These are phyloP conservation scores for Drymonia ruficornis DNA, from an alignment of 2,888 invertebrate genomes.

Conservation along the genomic window DNA sequence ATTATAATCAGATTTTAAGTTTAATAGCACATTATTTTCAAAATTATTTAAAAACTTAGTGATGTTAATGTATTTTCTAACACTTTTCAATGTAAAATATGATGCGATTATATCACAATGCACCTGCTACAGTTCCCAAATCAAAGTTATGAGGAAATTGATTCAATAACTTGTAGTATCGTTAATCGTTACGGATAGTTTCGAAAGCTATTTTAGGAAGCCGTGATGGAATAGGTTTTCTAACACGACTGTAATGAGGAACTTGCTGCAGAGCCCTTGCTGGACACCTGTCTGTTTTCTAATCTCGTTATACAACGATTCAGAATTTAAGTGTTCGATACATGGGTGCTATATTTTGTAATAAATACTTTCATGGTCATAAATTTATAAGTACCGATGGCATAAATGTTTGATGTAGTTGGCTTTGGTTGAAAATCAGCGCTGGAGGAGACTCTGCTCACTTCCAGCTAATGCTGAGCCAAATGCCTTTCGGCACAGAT, in stretches of 20 bases:
- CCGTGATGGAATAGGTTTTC: conserved; percentile 49
- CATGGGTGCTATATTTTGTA: too few species aligned
- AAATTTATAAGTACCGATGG: too few species aligned
- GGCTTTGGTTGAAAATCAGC: too few species aligned
- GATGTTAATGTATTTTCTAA: background rate
- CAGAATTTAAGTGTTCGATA: too few species aligned
- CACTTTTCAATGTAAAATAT: conserved; percentile 3
- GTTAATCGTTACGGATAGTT: background rate
- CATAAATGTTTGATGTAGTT: too few species aligned
- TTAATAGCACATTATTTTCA: background rate
- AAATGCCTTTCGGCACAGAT: too few species aligned
- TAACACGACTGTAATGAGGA: conserved; percentile 72
- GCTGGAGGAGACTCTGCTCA: too few species aligned
- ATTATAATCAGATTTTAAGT: conserved; percentile 6
- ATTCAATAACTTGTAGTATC: conserved; percentile 1
- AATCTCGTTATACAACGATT: background rate
- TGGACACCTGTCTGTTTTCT: conserved; percentile 60
- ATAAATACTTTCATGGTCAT: too few species aligned
- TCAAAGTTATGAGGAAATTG: background rate
- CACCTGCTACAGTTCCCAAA: background rate
- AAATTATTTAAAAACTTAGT: background rate
- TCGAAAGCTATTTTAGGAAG: background rate
- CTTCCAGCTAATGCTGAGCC: too few species aligned
- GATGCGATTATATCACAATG: background rate
- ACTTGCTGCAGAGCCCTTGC: conserved; percentile 55